A percentile compares a stretch with the other conserved stretches of the same genome.
These are phyloP conservation scores for Sinonovacula constricta DNA, from an alignment of 1,140 invertebrate genomes.

Conservation along the genomic window DNA sequence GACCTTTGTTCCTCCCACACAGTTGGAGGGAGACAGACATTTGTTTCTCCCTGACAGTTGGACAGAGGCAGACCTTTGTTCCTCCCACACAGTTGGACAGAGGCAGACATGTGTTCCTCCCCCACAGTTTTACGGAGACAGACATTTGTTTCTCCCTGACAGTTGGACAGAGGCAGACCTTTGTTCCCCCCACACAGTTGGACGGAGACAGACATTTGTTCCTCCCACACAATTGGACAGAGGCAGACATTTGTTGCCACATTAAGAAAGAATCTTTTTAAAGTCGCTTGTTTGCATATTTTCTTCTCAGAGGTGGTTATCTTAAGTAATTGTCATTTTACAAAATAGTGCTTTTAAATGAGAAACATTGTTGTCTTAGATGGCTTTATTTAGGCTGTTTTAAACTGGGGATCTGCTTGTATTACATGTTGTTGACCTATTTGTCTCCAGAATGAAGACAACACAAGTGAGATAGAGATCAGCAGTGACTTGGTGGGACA, in stretches of 20 bases:
- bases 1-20: too few species aligned
- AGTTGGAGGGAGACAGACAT: too few species aligned
- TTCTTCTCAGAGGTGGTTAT: background rate
- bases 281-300: background rate
- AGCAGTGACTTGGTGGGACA: conserved; percentile 60
- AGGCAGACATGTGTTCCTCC: too few species aligned
- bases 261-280: background rate
- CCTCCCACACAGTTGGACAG: too few species aligned
- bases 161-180: too few species aligned
- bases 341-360: background rate
- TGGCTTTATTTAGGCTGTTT: background rate
- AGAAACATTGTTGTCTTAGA: background rate
- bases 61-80: too few species aligned
- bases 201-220: too few species aligned
- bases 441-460: conserved; percentile 65
- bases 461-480: conserved; percentile 64
- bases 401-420: background rate
- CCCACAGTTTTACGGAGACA: background rate
- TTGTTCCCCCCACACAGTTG: too few species aligned
- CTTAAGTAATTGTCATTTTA: background rate
- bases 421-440: background rate
- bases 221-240: too few species aligned
- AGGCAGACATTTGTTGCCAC: background rate
- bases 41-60: too few species aligned
- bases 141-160: background rate